Evolutionary conservation across 2,888 invertebrate genomes (phyloP).

Genomic region (Elysia crispata): DNA sequence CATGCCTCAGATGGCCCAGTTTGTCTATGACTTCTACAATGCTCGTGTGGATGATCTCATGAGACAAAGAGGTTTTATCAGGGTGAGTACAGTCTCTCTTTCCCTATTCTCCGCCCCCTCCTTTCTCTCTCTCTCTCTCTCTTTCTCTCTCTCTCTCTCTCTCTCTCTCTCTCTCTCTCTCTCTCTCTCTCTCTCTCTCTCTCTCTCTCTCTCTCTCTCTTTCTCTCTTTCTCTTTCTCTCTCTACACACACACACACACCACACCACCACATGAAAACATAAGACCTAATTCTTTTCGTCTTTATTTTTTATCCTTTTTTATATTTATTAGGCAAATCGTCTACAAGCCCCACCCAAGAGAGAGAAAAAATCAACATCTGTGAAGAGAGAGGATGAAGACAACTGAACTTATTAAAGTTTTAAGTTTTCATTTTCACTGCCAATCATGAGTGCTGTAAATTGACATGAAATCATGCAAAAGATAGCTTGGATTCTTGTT

Average conservation of each 20-base stretch:
- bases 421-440: too few relatives aligned
- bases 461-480: too few relatives aligned
- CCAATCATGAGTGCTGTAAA: too few relatives aligned
- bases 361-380: slow-evolving; percentile 23
- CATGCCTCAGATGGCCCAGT: slow-evolving; percentile 96
- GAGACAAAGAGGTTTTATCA: slow-evolving; percentile 61
- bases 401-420: background rate
- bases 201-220: background rate
- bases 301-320: background rate
- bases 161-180: background rate
- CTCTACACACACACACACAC: too few relatives aligned
- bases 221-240: background rate
- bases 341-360: slow-evolving; percentile 45
- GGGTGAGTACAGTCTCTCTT: slow-evolving; percentile 52
- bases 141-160: background rate
- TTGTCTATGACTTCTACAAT: slow-evolving; percentile 93
- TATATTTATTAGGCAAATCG: slow-evolving; percentile 28
- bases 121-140: too few relatives aligned
- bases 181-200: background rate
- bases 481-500: too few relatives aligned
- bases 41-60: slow-evolving; percentile 66
- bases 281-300: background rate
- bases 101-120: background rate
- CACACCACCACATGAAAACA: too few relatives aligned
- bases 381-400: background rate